Percentiles rank a stretch among this genome's conserved stretches.
phyloP scores from a whole-genome alignment of 2,113 vertebrate species.

The Eubucco bourcierii region DNA sequence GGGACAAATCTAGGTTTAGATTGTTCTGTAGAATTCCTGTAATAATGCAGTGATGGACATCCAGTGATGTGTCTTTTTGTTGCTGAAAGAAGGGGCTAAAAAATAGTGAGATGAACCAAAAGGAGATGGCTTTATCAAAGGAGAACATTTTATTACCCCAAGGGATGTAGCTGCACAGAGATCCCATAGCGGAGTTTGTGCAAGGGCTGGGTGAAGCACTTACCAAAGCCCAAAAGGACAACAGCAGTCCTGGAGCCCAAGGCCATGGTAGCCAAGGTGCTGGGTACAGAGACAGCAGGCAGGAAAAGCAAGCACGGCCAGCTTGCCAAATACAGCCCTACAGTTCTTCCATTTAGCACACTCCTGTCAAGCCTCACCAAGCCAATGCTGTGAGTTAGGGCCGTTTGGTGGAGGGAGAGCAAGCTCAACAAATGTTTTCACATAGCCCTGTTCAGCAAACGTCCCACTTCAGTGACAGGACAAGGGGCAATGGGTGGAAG shows the following conservation, averaged over 20 bases:
- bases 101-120: background rate
- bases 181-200: background rate
- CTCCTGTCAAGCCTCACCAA: background rate
- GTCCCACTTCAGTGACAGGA: no score
- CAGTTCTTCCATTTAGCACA: background rate
- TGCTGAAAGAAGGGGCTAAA: background rate
- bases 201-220: background rate
- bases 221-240: background rate
- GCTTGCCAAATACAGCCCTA: background rate
- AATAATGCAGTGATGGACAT: background rate
- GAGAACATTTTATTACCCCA: background rate
- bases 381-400: background rate
- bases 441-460: background rate
- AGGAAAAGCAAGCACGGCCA: background rate
- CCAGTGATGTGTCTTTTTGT: background rate
- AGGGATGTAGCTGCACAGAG: background rate
- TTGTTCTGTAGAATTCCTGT: background rate
- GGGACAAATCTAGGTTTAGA: accelerated
- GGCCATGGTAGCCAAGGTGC: accelerated
- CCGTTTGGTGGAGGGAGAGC: background rate
- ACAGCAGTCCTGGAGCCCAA: background rate
- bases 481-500: no score
- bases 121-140: background rate
- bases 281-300: background rate
- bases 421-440: accelerated